Percentiles rank a stretch among this genome's conserved stretches.
Conservation (phyloP, 1,140 invertebrate genomes). For the Trinorchestia longiramus region DNA sequence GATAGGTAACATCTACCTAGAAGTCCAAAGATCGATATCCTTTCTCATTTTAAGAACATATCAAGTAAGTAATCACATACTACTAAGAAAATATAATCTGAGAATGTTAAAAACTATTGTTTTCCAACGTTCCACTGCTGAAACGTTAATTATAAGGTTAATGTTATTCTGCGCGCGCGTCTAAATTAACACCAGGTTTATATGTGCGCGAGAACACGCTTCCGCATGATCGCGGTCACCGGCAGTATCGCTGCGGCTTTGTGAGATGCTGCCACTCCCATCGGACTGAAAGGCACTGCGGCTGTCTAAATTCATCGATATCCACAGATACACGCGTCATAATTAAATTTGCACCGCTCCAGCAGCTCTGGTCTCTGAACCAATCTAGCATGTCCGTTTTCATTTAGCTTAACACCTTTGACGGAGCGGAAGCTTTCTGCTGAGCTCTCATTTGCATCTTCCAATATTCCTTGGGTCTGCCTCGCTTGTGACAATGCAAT, state of each 20-base stretch:
- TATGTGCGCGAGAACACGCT: neutral
- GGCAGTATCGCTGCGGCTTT: neutral
- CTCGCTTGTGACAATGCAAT: neutral
- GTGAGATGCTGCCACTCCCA: neutral
- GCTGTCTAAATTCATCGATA: slow-evolving; percentile 25
- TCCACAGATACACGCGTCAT: neutral
- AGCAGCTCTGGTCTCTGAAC: slow-evolving; percentile 19
- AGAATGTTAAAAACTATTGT: neutral
- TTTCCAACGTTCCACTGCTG: neutral
- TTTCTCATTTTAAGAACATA: no score
- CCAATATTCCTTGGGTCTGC: slow-evolving; percentile 30
- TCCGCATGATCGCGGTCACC: neutral
- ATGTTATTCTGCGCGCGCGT: neutral
- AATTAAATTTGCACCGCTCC: slow-evolving; percentile 29
- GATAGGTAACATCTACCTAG: no score
- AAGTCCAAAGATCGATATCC: no score
- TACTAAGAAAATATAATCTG: no score
- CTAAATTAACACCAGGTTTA: neutral
- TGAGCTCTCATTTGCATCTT: slow-evolving; percentile 42
- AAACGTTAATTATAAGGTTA: neutral
- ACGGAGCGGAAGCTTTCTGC: slow-evolving; percentile 34
- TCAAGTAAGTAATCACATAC: no score
- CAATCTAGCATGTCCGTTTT: slow-evolving; percentile 50
- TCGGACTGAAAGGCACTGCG: neutral
- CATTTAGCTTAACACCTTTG: slow-evolving; percentile 37